phyloP scores from a whole-genome alignment of 1,140 invertebrate genomes.

The Aradophagus sp. region DNA sequence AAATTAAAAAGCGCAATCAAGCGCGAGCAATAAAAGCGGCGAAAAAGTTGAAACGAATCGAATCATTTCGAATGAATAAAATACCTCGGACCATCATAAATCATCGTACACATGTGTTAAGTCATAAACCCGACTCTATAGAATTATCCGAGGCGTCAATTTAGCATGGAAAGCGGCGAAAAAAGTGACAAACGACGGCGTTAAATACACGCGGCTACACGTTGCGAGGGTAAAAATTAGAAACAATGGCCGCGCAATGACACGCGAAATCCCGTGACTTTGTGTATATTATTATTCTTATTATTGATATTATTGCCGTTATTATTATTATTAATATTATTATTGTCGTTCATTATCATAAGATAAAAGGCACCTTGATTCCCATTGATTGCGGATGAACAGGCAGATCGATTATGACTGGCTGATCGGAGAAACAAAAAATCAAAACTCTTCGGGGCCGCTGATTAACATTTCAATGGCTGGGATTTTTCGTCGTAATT shows the following conservation, averaged over 20 bases:
- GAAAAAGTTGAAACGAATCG: too few species aligned
- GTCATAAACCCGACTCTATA: constrained; percentile 17
- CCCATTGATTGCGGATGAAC: constrained; percentile 32
- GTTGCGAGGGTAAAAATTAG: constrained; percentile 33
- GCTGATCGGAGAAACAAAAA: constrained; percentile 2
- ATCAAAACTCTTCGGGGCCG: constrained; percentile 10
- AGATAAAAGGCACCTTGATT: constrained; percentile 11
- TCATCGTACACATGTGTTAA: too few species aligned
- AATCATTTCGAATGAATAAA: too few species aligned
- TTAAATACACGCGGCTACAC: constrained; percentile 17
- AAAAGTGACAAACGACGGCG: constrained; percentile 13
- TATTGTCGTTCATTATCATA: too few species aligned
- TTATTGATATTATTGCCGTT: too few species aligned
- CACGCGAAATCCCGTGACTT: constrained; percentile 17
- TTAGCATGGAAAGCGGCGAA: constrained; percentile 18
- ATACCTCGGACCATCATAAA: too few species aligned
- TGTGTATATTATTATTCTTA: constrained; percentile 43
- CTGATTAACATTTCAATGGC: constrained; percentile 13
- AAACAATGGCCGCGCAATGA: constrained; percentile 39
- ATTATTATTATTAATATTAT: too few species aligned
- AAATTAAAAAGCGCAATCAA: too few species aligned
- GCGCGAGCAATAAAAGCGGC: too few species aligned
- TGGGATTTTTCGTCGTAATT: not conserved
- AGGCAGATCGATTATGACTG: constrained; percentile 20
- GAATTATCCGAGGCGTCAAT: constrained; percentile 22